These are phyloP conservation scores for Herpailurus yagouaroundi DNA, from an alignment of 2,113 vertebrate species.

Conservation along the genomic window DNA sequence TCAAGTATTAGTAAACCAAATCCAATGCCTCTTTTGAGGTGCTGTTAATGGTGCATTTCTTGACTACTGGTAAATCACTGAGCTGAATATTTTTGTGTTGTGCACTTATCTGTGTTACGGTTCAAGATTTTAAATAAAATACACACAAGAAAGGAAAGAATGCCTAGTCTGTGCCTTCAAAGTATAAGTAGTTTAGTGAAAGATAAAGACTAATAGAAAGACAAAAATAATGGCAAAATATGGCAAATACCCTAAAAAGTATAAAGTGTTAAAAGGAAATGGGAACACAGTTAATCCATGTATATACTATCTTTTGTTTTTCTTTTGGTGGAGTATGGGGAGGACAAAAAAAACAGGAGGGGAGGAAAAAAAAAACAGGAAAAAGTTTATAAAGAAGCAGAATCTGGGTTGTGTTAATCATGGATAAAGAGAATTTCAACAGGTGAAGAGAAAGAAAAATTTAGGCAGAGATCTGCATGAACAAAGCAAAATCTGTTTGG, in stretches of 20 bases:
- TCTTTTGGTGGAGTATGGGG: background rate
- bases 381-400: background rate
- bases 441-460: background rate
- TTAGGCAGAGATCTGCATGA: background rate
- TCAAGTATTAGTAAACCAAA: background rate
- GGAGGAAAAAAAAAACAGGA: background rate
- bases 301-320: background rate
- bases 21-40: background rate
- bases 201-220: constrained; percentile 9
- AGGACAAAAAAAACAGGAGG: too few relatives aligned
- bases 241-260: background rate
- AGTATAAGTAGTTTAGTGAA: background rate
- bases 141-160: background rate
- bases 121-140: constrained; percentile 42
- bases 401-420: background rate
- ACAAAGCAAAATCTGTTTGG: background rate
- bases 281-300: background rate
- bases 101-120: background rate
- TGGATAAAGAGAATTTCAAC: background rate
- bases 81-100: background rate
- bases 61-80: background rate
- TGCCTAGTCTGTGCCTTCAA: background rate
- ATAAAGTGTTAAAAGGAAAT: background rate
- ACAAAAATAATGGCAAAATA: background rate
- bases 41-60: background rate